Percentiles rank a stretch among this genome's conserved stretches.
Evolutionary conservation across 2,797 vertebrate genomes (phyloP).

Genomic region (Myoxocephalus aenaeus): DNA sequence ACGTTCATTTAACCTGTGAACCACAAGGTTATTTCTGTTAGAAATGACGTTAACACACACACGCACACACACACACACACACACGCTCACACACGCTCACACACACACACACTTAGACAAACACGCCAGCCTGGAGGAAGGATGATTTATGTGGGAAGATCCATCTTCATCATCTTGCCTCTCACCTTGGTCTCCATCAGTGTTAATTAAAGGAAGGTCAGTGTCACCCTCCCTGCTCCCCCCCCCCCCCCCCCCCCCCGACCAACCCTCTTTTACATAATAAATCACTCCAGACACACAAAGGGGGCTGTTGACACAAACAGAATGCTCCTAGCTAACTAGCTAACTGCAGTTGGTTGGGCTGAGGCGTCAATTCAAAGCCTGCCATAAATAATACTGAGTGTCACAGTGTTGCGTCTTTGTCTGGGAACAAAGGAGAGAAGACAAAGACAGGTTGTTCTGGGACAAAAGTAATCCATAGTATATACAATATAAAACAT

Average conservation of each 20-base stretch:
- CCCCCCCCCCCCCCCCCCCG: slow-evolving; percentile 83
- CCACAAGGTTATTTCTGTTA: slow-evolving; percentile 95
- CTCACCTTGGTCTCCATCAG: slow-evolving; percentile 99
- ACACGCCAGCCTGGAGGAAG: slow-evolving; percentile 76
- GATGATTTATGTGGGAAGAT: slow-evolving; percentile 96
- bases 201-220: slow-evolving; percentile 99
- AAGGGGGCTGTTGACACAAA: slow-evolving; percentile 89
- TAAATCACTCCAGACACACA: slow-evolving; percentile 92
- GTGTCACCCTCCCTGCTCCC: slow-evolving; percentile 94
- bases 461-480: slow-evolving; percentile 65
- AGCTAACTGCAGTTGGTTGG: slow-evolving; percentile 74
- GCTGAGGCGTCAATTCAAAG: slow-evolving; percentile 80
- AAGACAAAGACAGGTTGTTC: slow-evolving; percentile 73
- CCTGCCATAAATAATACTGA: slow-evolving; percentile 80
- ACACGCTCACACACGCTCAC: slow-evolving; percentile 53
- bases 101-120: slow-evolving; percentile 51
- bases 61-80: slow-evolving; percentile 14
- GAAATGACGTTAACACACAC: slow-evolving; percentile 76
- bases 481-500: slow-evolving; percentile 42
- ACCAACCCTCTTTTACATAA: slow-evolving; percentile 97
- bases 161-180: slow-evolving; percentile 93
- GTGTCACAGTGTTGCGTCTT: slow-evolving; percentile 73
- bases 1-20: slow-evolving; percentile 91
- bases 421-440: slow-evolving; percentile 72
- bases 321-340: slow-evolving; percentile 86